Evolutionary conservation across 2,888 invertebrate species (phyloP).

Genomic region (Lithosia quadra): DNA sequence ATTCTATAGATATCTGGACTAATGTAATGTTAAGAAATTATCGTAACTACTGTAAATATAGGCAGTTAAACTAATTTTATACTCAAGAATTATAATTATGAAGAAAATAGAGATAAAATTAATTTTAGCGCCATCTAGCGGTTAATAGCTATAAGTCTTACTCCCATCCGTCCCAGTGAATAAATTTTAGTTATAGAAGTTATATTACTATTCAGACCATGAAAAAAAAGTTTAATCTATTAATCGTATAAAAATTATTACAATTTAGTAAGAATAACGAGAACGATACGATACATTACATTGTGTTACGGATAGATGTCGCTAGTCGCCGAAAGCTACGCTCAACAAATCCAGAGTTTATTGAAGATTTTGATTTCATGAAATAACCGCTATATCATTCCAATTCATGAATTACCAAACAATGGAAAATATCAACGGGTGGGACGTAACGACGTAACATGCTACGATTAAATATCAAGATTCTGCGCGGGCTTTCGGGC

Average conservation of each 20-base stretch:
- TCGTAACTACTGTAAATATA: too few species aligned
- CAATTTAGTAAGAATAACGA: neutral
- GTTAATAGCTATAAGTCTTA: constrained; percentile 21
- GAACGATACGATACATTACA: neutral
- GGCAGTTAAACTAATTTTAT: too few species aligned
- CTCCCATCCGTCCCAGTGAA: neutral
- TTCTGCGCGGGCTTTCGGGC: constrained; percentile 60
- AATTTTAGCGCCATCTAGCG: constrained; percentile 33
- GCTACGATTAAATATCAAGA: constrained; percentile 58
- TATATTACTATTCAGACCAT: too few species aligned
- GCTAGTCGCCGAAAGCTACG: constrained; percentile 16
- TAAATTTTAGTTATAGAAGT: too few species aligned
- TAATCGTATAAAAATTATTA: too few species aligned
- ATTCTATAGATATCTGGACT: neutral
- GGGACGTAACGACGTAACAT: constrained; percentile 55
- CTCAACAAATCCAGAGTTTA: neutral
- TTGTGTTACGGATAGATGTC: constrained; percentile 30
- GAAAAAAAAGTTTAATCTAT: too few species aligned
- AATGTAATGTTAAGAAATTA: neutral
- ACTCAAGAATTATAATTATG: neutral
- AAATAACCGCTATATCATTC: constrained; percentile 22
- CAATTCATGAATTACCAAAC: constrained; percentile 38
- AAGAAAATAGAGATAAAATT: neutral
- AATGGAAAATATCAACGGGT: constrained; percentile 53
- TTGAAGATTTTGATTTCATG: neutral